phyloP scores from a whole-genome alignment of 2,888 invertebrate species.

The Yponomeuta sedellus region DNA sequence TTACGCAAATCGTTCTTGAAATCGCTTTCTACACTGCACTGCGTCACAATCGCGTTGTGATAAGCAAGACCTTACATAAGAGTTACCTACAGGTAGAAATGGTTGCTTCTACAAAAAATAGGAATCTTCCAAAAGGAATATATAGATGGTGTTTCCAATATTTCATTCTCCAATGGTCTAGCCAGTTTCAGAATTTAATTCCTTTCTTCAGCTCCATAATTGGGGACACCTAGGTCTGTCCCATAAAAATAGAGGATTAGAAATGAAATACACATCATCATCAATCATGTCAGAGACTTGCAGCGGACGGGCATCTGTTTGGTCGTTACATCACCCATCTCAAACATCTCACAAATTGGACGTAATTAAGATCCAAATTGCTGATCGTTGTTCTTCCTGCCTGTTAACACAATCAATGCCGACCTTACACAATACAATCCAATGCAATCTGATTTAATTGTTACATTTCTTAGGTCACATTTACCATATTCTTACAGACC shows the following conservation, averaged over 20 bases:
- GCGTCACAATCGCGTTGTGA: conserved; percentile 40
- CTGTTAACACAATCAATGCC: conserved; percentile 18
- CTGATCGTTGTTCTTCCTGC: conserved; percentile 40
- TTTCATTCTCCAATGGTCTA: no score
- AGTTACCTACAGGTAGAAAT: neutral
- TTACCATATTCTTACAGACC: no score
- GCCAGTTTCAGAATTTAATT: no score
- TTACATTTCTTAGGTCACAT: no score
- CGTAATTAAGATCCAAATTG: conserved; percentile 46
- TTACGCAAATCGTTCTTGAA: conserved; percentile 63
- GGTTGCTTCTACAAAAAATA: neutral
- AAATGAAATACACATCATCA: conserved; percentile 5
- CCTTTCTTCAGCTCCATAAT: no score
- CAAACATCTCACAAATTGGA: conserved; percentile 40
- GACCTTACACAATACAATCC: conserved; percentile 20
- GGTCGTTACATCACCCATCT: conserved; percentile 31
- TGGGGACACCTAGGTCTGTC: neutral
- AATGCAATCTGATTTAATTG: neutral
- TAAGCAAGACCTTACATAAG: conserved; percentile 57
- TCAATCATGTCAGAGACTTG: conserved; percentile 6
- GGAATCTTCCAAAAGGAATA: no score
- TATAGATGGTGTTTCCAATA: no score
- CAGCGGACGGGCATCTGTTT: conserved; percentile 25
- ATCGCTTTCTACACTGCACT: conserved; percentile 63
- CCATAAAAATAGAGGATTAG: neutral